Percentiles rank a stretch among this genome's conserved stretches.
Evolutionary conservation across 2,888 invertebrate species (phyloP).

Genomic region (Netelia melanura): DNA sequence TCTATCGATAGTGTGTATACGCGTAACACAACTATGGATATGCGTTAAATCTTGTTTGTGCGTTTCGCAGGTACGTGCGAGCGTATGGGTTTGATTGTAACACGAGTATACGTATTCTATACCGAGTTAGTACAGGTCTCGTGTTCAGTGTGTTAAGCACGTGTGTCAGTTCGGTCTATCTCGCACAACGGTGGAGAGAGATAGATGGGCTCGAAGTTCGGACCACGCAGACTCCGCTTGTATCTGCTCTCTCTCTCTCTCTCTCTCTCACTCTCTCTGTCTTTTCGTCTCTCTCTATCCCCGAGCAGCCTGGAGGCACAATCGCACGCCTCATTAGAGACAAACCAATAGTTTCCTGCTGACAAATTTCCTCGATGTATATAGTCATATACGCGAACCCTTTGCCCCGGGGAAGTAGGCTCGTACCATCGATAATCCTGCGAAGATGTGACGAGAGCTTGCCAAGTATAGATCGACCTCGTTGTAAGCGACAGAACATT

Average conservation of each 20-base stretch:
- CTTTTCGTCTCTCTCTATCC: conserved; percentile 26
- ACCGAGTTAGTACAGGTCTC: conserved; percentile 47
- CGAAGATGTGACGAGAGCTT: conserved; percentile 9
- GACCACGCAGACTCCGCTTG: conserved; percentile 3
- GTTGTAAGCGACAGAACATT: not conserved
- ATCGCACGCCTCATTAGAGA: conserved; percentile 77
- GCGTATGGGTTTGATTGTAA: conserved; percentile 13
- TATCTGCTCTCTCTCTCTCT: conserved; percentile 14
- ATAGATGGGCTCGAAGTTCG: not conserved
- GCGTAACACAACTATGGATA: conserved; percentile 34
- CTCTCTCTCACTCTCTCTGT: not conserved
- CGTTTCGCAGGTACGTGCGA: not conserved
- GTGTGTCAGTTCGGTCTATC: conserved; percentile 36
- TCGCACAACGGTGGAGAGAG: not conserved
- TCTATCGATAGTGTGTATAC: conserved; percentile 67
- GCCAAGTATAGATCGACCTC: not conserved
- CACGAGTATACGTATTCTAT: conserved; percentile 5
- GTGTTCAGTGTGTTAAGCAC: conserved; percentile 57
- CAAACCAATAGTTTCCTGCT: conserved; percentile 78
- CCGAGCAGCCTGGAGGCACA: conserved; percentile 25
- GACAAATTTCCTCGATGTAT: conserved; percentile 75
- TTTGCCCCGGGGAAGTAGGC: not conserved
- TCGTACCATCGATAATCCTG: not conserved
- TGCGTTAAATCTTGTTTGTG: no score
- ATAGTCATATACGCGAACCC: conserved; percentile 3